Percentiles rank a stretch among this genome's conserved stretches.
phyloP scores from a whole-genome alignment of 2,797 vertebrate species.

The Salarias fasciatus region DNA sequence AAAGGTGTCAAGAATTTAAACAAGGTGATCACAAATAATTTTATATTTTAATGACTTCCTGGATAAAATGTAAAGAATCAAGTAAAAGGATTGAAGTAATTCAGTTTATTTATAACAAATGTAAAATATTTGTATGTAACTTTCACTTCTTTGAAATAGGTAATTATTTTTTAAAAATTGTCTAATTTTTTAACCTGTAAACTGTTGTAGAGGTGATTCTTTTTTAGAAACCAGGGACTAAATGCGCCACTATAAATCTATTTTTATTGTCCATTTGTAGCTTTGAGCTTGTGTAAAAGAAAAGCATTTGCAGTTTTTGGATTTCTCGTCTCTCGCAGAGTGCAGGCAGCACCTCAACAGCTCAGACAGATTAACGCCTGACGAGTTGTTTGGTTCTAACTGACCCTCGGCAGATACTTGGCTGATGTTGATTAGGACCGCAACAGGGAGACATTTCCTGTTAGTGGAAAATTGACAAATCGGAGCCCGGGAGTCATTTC shows the following conservation, averaged over 20 bases:
- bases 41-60: too few relatives aligned
- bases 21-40: too few relatives aligned
- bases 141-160: too few relatives aligned
- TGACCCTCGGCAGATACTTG: constrained; percentile 18
- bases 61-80: too few relatives aligned
- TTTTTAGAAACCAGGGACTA: not conserved
- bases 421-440: constrained; percentile 46
- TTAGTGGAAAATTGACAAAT: not conserved
- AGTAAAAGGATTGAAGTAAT: too few relatives aligned
- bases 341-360: constrained; percentile 11
- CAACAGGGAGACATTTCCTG: constrained; percentile 8
- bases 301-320: not conserved
- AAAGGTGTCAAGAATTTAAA: too few relatives aligned
- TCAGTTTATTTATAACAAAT: too few relatives aligned
- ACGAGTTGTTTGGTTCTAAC: constrained; percentile 31
- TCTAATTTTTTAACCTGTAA: too few relatives aligned
- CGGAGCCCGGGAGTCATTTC: not conserved
- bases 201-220: too few relatives aligned
- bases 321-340: constrained; percentile 7
- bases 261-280: not conserved
- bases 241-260: not conserved
- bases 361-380: constrained; percentile 21
- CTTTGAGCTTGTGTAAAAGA: not conserved
- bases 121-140: too few relatives aligned
- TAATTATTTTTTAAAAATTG: too few relatives aligned